A percentile compares a stretch with the other conserved stretches of the same genome.
phyloP scores from a whole-genome alignment of 92 coral and sea anemone species.

The Porites rus region DNA sequence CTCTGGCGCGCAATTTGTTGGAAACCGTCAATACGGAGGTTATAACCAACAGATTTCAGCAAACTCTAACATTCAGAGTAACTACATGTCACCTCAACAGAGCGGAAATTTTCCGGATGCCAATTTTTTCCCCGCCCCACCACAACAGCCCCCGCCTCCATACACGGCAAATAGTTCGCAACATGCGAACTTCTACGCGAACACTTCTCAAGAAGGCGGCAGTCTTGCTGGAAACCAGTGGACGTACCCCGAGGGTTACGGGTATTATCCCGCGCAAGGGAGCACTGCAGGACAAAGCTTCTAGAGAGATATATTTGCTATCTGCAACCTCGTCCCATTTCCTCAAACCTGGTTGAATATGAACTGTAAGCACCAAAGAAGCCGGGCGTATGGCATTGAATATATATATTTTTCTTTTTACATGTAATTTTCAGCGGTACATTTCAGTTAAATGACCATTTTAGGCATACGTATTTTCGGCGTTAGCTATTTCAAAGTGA shows the following conservation, averaged over 20 bases:
- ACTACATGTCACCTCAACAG: conserved; percentile 38
- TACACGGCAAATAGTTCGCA: conserved; percentile 36
- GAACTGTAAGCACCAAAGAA: not conserved
- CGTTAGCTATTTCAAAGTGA: too few species aligned
- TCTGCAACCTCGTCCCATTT: not conserved
- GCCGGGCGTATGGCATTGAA: not conserved
- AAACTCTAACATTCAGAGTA: conserved; percentile 19
- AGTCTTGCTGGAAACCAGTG: conserved; percentile 41
- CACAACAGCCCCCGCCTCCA: conserved; percentile 48
- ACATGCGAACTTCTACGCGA: conserved; percentile 26
- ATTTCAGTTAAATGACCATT: too few species aligned
- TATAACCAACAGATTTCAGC: conserved; percentile 27
- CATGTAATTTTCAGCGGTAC: too few species aligned
- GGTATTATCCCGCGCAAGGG: conserved; percentile 56
- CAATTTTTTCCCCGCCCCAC: conserved; percentile 15
- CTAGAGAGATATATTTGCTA: not conserved
- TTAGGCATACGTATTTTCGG: too few species aligned
- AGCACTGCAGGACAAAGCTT: conserved; percentile 47
- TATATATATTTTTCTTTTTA: too few species aligned
- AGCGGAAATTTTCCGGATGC: conserved; percentile 32
- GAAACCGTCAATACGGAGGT: conserved; percentile 21
- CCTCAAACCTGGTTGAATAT: too few species aligned
- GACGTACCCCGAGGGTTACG: conserved; percentile 52
- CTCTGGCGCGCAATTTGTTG: conserved; percentile 14
- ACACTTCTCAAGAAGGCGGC: not conserved